Conservation (phyloP, 2,888 invertebrate genomes). For the Melinaea menophilus region DNA sequence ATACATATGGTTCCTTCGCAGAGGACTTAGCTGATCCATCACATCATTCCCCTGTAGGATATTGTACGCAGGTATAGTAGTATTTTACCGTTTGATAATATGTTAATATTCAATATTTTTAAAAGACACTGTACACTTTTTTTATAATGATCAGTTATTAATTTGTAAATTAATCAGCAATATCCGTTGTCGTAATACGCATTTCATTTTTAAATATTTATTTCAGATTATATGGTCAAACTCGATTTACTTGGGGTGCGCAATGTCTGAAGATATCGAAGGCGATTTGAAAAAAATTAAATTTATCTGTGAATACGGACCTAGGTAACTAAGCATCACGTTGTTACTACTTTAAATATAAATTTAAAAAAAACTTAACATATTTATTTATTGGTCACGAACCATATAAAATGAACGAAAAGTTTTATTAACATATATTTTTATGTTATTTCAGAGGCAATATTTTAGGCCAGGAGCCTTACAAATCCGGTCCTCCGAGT, state of each 20-base stretch:
- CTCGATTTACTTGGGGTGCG: neutral
- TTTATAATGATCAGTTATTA: no score
- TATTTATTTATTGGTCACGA: neutral
- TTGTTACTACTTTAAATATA: neutral
- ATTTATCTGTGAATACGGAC: neutral
- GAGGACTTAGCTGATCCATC: neutral
- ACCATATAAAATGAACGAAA: no score
- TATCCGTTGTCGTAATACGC: no score
- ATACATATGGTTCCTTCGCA: neutral
- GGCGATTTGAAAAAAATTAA: neutral
- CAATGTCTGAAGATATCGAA: neutral
- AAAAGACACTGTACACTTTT: neutral
- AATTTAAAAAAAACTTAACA: neutral
- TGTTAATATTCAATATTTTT: no score
- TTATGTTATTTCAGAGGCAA: slow-evolving; percentile 3
- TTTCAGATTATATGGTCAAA: slow-evolving; percentile 5
- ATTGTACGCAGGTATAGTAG: neutral
- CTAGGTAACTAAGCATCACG: neutral
- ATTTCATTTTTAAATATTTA: neutral
- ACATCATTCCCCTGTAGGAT: neutral
- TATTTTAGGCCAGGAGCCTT: slow-evolving; percentile 2
- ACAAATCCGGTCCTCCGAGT: neutral
- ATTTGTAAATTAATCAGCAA: no score
- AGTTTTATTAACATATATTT: slow-evolving; percentile 1
- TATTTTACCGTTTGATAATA: neutral